Base-by-base conservation (phyloP, 2,797 vertebrate species). In the Scleropages formosus region DNA sequence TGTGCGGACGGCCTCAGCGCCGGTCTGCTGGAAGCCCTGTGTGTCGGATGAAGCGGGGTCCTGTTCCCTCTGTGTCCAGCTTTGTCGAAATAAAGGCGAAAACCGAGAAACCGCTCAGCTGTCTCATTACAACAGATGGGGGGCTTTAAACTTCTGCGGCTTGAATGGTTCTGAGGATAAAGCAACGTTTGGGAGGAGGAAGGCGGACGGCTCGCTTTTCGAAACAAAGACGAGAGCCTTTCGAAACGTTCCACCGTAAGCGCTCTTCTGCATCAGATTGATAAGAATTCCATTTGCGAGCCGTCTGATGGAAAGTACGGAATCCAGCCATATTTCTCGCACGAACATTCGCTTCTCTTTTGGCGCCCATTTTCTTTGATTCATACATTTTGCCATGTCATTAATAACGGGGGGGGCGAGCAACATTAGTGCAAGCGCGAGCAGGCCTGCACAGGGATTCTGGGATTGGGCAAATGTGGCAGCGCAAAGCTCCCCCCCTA, bases 341-440 rank as follows among this genome's bases (percentile, higher is more conserved):
- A 61, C 11, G 18, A 56, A 31, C 58, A n/a, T 73, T 46, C 46
- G 26, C 39, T 24, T 11, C 56, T 76, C 58, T 76, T 61, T 51
- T 68, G 51, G 56, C 20, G n/a, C 56, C 15, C 9, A n/a, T 4
- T 22, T 27, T 58, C 6, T 69, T 69, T 70, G 22, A 62, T 76
- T 70, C 74, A 76, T 76, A n/a, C 59, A 16, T 26, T 68, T 67
- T 60, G 51, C 26, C 1, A 47, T 53, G 53, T 58, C 39, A 75
- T 75, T 67, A 75, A 75, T 75, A 75, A 75, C 18, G 22, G 39
- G 58, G 63, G 65, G 12, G 15, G 39, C 26, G 24, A 27, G 74
- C 39, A 69, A 46, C 67, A 69, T 70, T 69, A 59, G 51, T 15
- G 74, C 51, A 53, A 68, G 44, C 20, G 46, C 9, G 26, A 61